Evolutionary conservation across 2,113 vertebrate genomes (phyloP).

Genomic region (Uropsilus gracilis): DNA sequence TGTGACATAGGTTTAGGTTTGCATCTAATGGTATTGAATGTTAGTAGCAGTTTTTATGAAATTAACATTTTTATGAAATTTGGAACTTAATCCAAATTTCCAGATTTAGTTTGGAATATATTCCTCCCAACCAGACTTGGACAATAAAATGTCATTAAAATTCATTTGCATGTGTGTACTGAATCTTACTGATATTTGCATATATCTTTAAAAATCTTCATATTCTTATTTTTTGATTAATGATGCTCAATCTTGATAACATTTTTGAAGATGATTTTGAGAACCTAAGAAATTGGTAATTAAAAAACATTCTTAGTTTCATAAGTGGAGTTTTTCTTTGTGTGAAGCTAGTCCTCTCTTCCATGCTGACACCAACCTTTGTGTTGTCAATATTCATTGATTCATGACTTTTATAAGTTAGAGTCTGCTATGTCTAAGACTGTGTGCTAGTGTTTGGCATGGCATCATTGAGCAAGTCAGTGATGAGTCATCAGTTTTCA

Average conservation of each 20-base stretch:
- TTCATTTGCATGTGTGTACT: background rate
- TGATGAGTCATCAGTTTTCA: background rate
- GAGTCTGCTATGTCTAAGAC: background rate
- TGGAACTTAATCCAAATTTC: no score
- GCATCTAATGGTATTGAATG: background rate
- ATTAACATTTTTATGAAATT: background rate
- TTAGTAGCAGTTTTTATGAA: background rate
- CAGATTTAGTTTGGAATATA: slow-evolving; percentile 27
- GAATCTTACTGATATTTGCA: background rate
- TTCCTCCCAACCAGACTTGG: background rate
- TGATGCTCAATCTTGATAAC: background rate
- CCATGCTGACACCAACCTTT: background rate
- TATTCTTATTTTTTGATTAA: background rate
- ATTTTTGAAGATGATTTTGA: slow-evolving; percentile 26
- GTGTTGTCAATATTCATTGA: background rate
- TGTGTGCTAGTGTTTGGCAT: background rate
- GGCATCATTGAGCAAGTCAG: background rate
- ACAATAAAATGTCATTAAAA: background rate
- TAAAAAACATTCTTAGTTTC: slow-evolving; percentile 7
- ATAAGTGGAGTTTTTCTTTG: background rate
- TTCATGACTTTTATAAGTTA: background rate
- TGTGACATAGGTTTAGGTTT: background rate
- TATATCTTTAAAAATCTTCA: background rate
- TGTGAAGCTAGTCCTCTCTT: background rate
- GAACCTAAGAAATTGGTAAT: background rate